Evolutionary conservation across 30 jellyfish, hydroid and myxozoan genomes (phyloP), one percentile per base, ranked within the genome.

Genomic region (Hydra vulgaris): DNA sequence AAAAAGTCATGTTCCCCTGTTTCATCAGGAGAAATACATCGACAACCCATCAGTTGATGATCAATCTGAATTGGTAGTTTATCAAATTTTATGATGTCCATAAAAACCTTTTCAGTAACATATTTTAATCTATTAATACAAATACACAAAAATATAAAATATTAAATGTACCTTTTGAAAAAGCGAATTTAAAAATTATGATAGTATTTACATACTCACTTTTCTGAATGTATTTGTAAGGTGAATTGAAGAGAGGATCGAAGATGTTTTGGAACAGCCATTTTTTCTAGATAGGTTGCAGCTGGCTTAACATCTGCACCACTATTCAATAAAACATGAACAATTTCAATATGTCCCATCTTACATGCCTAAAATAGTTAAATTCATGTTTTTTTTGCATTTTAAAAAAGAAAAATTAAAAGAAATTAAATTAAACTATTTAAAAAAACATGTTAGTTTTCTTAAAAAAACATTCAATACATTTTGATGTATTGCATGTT

Each of bases 241-340:
- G 87, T 25, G 25, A 66, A 16, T 27, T 19, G 73, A 17, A 80
- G 70, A 18, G 70, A 19, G 3, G 66, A 20, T 12, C 25, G 71
- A 24, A 80, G 54, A 26, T 80, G 87, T 0, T 25, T 18, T 1
- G 87, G 87, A 25, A 70, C 72, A 18, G 83, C 66, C 26, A 66
- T 70, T 22, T 80, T 80, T 19, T 80, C 81, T 27, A 80, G 54
- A 20, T 67, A 66, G 22, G 83, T 70, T 17, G 88, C 90, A 4
- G 85, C 81, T 61, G 90, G 82, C 26, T 83, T 71, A 4, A 82
- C 90, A 82, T 90, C 97, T 71, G 95, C 97, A 7, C 97, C 97
- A 70, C 84, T 71, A 25, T 79, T 78, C 67, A 90, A 79, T 3
- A 90, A 68, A 23, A 90, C 27, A 54, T 81, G 88, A 23, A 85